These are phyloP conservation scores for Menura novaehollandiae DNA, from an alignment of 2,113 vertebrate species.

Conservation along the genomic window DNA sequence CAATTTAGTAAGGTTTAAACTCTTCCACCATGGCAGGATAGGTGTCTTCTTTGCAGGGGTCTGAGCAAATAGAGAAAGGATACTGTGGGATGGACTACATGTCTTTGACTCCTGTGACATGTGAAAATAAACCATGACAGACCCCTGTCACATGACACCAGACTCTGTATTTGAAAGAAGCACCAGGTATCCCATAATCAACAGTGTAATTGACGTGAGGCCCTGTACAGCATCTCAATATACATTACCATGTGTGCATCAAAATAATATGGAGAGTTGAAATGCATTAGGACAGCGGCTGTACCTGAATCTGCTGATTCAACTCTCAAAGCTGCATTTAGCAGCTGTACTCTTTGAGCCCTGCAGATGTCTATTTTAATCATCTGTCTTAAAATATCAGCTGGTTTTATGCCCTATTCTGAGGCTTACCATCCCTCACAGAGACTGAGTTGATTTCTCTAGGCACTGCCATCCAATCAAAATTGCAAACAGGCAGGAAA, in stretches of 20 bases:
- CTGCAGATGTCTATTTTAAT: constrained; percentile 54
- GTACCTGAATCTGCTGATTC: constrained; percentile 61
- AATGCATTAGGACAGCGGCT: neutral
- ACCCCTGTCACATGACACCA: neutral
- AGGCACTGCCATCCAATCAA: neutral
- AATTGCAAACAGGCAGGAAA: constrained; percentile 43
- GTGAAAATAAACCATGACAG: neutral
- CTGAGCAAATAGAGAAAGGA: neutral
- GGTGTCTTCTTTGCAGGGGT: neutral
- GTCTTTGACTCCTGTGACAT: neutral
- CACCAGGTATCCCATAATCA: neutral
- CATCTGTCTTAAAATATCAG: constrained; percentile 58
- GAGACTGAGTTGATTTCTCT: constrained; percentile 44
- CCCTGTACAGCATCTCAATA: accelerated
- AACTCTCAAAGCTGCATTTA: constrained; percentile 40
- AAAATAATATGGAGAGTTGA: neutral
- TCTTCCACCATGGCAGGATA: neutral
- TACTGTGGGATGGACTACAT: too few relatives aligned
- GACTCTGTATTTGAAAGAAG: neutral
- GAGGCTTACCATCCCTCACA: constrained; percentile 3
- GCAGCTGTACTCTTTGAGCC: constrained; percentile 44
- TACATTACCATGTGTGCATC: neutral
- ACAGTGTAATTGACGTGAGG: neutral
- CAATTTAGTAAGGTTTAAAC: neutral
- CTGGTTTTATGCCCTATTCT: constrained; percentile 26